A percentile compares a stretch with the other conserved stretches of the same genome.
phyloP scores from a whole-genome alignment of 2,113 vertebrate species.

The Myiozetetes cayanensis region DNA sequence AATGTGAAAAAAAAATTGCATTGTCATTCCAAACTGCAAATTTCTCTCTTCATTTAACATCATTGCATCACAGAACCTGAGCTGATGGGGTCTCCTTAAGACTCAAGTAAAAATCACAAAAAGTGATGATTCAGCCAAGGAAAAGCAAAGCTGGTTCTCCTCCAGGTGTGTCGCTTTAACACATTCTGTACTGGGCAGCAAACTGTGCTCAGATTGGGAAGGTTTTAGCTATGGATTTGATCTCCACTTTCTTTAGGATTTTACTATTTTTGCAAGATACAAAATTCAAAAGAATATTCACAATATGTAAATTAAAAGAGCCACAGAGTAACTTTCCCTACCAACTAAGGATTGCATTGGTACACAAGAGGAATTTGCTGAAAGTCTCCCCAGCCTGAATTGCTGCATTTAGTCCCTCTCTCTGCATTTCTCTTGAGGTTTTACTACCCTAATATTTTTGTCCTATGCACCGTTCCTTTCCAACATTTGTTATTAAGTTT shows the following conservation, averaged over 20 bases:
- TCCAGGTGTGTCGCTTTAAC: fast-evolving
- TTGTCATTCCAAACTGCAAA: not conserved
- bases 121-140: not conserved
- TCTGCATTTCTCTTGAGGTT: not conserved
- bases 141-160: not conserved
- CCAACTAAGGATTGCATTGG: not conserved
- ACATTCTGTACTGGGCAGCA: not conserved
- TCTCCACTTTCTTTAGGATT: not conserved
- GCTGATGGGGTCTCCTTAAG: not conserved
- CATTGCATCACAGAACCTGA: not conserved
- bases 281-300: not conserved
- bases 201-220: not conserved
- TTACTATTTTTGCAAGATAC: not conserved
- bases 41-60: not conserved
- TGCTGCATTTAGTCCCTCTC: not conserved
- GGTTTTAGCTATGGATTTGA: not conserved
- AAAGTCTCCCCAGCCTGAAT: not conserved
- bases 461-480: not conserved
- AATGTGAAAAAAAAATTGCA: fast-evolving
- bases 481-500: not conserved
- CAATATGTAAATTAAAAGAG: not conserved
- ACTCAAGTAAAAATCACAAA: not conserved
- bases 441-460: not conserved
- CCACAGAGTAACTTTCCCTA: not conserved
- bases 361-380: not conserved